Evolutionary conservation across 2,888 invertebrate species (phyloP).

Genomic region (Zele albiditarsus): DNA sequence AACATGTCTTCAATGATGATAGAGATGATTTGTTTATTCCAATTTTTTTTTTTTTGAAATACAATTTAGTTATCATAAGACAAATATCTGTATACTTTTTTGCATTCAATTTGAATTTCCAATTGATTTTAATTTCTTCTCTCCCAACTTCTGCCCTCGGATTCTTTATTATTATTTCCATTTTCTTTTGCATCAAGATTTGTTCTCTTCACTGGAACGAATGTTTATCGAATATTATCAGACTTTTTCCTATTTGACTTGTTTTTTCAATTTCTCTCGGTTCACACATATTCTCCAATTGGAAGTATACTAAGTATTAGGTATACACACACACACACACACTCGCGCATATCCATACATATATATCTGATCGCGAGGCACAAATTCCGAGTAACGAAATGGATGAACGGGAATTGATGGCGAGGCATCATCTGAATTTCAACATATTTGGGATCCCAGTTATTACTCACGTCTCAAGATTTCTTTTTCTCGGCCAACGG

Average conservation of each 20-base stretch:
- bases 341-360: background rate
- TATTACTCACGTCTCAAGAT: conserved; percentile 8
- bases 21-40: too few relatives aligned
- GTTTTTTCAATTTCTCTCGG: too few relatives aligned
- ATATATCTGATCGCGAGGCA: background rate
- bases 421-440: conserved; percentile 15
- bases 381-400: conserved; percentile 19
- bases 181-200: background rate
- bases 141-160: too few relatives aligned
- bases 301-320: background rate
- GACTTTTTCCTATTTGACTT: too few relatives aligned
- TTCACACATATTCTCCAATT: too few relatives aligned
- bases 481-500: conserved; percentile 6
- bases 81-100: background rate
- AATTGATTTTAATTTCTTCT: background rate
- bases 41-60: too few relatives aligned
- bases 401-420: conserved; percentile 31
- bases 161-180: background rate
- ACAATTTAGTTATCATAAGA: too few relatives aligned
- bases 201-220: too few relatives aligned
- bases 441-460: conserved; percentile 4
- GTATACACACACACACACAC: background rate
- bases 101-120: background rate
- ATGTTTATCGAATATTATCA: too few relatives aligned
- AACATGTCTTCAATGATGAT: too few relatives aligned